A percentile compares a stretch with the other conserved stretches of the same genome.
Conservation (phyloP, 30 jellyfish, hydroid and myxozoan species). For the Aurelia sp. region DNA sequence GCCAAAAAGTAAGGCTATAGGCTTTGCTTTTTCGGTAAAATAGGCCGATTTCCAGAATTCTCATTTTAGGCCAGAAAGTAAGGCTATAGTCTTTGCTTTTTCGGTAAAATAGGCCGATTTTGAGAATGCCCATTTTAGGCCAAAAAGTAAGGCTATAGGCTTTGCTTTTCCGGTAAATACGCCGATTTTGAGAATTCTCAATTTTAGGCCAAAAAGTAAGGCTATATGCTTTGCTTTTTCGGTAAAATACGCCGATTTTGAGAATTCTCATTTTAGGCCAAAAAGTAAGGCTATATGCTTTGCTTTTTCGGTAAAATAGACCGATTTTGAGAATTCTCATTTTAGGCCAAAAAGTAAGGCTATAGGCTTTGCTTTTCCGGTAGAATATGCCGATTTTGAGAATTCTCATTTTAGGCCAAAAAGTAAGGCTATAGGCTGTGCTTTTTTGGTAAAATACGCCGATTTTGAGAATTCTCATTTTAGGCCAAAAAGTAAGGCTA, state of each 20-base stretch:
- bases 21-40: background rate
- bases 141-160: slow-evolving; percentile 1
- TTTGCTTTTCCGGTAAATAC: background rate
- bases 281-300: background rate
- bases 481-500: too few relatives aligned
- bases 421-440: background rate
- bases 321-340: background rate
- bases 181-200: background rate
- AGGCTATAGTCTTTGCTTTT: too few relatives aligned
- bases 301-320: background rate
- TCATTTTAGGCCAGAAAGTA: background rate
- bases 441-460: background rate
- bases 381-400: background rate
- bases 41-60: background rate
- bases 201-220: background rate
- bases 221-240: background rate
- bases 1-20: background rate
- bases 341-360: background rate
- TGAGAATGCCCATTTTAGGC: background rate
- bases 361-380: background rate
- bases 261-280: background rate
- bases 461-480: too few relatives aligned
- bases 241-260: background rate
- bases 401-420: background rate
- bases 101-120: background rate